Conservation (phyloP, 2,797 vertebrate species). For the Acanthurus tractus region DNA sequence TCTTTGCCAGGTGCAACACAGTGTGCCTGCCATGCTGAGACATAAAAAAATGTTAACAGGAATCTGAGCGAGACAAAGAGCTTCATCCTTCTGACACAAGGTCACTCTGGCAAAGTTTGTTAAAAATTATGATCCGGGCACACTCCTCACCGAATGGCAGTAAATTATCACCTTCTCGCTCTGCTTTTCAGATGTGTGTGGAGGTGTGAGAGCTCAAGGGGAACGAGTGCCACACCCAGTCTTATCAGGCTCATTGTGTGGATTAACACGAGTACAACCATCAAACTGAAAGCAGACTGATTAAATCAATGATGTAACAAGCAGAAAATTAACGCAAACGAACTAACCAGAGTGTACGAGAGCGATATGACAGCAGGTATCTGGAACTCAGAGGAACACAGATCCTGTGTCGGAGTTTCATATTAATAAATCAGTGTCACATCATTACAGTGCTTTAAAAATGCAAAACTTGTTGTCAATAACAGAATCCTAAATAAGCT, state of each 20-base stretch:
- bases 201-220: slow-evolving; percentile 35
- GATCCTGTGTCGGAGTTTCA: not conserved
- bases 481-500: not conserved
- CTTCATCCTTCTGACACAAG: not conserved
- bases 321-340: slow-evolving; percentile 19
- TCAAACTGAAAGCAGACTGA: not conserved
- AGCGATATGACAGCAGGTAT: not conserved
- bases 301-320: slow-evolving; percentile 12
- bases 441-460: not conserved
- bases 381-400: not conserved
- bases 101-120: not conserved
- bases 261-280: slow-evolving; percentile 18
- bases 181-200: slow-evolving; percentile 22
- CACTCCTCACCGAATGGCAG: not conserved
- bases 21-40: not conserved
- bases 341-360: not conserved
- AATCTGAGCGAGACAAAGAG: not conserved
- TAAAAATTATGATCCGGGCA: not conserved
- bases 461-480: not conserved
- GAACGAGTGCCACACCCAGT: slow-evolving; percentile 34
- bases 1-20: too few relatives aligned
- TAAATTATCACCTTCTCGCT: not conserved
- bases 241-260: slow-evolving; percentile 19
- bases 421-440: not conserved
- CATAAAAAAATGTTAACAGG: not conserved